Percentiles rank a stretch among this genome's conserved stretches.
Evolutionary conservation across 2,113 vertebrate genomes (phyloP).

Genomic region (Puffinus mauretanicus): DNA sequence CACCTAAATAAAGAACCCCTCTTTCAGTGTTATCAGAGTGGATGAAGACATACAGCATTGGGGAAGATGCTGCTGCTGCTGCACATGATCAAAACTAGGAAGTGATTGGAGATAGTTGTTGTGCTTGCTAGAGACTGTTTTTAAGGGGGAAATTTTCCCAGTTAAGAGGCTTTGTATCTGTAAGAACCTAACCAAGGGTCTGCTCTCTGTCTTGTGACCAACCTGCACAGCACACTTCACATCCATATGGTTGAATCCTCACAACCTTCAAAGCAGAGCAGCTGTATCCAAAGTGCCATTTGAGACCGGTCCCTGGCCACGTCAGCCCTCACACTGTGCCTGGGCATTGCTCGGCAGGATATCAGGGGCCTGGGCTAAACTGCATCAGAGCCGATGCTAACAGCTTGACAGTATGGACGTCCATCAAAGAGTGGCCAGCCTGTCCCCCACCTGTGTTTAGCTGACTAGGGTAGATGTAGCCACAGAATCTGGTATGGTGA

Average conservation of each 20-base stretch:
- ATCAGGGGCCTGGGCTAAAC: neutral
- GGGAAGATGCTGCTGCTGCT: neutral
- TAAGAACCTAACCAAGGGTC: neutral
- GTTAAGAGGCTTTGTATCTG: neutral
- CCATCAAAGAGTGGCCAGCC: neutral
- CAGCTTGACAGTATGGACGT: neutral
- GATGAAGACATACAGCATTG: neutral
- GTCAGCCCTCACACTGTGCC: neutral
- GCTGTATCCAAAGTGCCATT: neutral
- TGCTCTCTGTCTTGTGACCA: neutral
- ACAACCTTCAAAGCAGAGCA: neutral
- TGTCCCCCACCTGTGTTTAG: neutral
- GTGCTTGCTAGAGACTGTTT: neutral
- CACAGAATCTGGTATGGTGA: neutral
- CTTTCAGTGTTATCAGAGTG: neutral
- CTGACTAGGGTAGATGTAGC: neutral
- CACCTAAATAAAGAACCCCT: neutral
- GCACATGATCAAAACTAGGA: neutral
- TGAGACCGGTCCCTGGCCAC: neutral
- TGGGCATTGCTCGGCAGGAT: neutral
- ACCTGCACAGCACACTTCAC: neutral
- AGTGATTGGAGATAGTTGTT: neutral
- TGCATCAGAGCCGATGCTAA: accelerated
- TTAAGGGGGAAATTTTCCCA: neutral
- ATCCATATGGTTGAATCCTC: neutral